Evolutionary conservation across 2,113 vertebrate genomes (phyloP).

Genomic region (Alethe diademata): DNA sequence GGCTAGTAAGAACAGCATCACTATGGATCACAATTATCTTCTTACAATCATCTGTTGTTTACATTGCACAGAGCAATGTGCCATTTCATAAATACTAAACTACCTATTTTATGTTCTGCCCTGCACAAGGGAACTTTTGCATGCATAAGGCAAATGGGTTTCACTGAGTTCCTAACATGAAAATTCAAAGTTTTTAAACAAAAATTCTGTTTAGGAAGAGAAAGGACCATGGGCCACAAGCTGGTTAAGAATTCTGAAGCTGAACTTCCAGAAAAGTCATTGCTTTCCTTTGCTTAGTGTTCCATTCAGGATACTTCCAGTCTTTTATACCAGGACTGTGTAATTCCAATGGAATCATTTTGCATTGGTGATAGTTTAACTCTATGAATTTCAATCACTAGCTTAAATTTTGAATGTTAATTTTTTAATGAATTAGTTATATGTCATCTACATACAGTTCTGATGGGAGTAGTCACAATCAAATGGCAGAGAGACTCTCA

Average conservation of each 20-base stretch:
- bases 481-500: not conserved
- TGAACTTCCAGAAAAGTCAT: not conserved
- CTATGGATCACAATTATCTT: constrained; percentile 63
- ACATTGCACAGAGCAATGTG: constrained; percentile 26
- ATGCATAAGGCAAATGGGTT: not conserved
- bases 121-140: not conserved
- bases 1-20: constrained; percentile 46
- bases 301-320: not conserved
- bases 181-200: constrained; percentile 45
- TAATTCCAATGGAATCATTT: not conserved
- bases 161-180: not conserved
- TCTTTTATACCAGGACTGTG: not conserved
- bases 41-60: constrained; percentile 64
- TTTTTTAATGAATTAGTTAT: not conserved
- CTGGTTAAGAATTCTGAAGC: not conserved
- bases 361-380: not conserved
- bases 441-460: not conserved
- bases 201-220: not conserved
- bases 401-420: not conserved
- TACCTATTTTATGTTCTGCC: constrained; percentile 42
- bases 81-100: constrained; percentile 14
- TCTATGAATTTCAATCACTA: not conserved
- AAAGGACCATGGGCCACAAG: not conserved
- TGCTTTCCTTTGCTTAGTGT: not conserved
- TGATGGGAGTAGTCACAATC: not conserved